Base-by-base conservation (phyloP, 2,797 vertebrate species). In the Alfaro cultratus region DNA sequence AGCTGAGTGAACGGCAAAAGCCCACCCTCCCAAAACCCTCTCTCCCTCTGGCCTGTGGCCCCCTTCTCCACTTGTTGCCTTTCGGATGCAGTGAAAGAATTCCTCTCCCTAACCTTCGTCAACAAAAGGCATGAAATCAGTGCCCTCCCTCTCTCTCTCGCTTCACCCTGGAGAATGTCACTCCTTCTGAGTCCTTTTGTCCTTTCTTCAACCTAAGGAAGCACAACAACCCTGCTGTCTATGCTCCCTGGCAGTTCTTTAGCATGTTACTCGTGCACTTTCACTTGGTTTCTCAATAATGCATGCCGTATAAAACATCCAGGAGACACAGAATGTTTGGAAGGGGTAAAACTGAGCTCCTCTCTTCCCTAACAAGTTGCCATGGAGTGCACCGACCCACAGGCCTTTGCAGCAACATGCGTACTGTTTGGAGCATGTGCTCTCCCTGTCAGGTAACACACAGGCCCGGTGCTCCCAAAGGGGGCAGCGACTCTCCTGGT, bases 71-170 rank as follows among this genome's bases (percentile, higher is more conserved):
- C 97, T 97, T 97, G 97, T 97, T 97, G 96, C 96, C 92, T 93
- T 97, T 97, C 91, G 93, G 90, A 96, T 95, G 94, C 94, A 95
- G 95, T 94, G 93, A 96, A 97, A 96, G 97, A 97, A 96, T 96
- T 97, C 94, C 78, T 96, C 96, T 94, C 95, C 91, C 93, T 94
- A 96, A 96, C 95, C 96, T 95, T 83, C 21, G 84, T 93, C 91
- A 97, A 97, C 97, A 97, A 97, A 97, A 96, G 97, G 95, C 96
- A 95, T 96, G 96, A 96, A 97, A 97, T 97, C 96, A 96, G 95
- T 87, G 79, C 95, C 96, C 95, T 95, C 94, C 92, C 87, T 91
- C 87, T 93, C 87, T 93, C 95, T 86, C 86, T 96, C 90, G 84
- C 90, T 95, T 88, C 80, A 92, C 95, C 89, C 92, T 90, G 91